Percentiles rank a stretch among this genome's conserved stretches.
Conservation (phyloP, 2,888 invertebrate species). For the Drosophila rellima region DNA sequence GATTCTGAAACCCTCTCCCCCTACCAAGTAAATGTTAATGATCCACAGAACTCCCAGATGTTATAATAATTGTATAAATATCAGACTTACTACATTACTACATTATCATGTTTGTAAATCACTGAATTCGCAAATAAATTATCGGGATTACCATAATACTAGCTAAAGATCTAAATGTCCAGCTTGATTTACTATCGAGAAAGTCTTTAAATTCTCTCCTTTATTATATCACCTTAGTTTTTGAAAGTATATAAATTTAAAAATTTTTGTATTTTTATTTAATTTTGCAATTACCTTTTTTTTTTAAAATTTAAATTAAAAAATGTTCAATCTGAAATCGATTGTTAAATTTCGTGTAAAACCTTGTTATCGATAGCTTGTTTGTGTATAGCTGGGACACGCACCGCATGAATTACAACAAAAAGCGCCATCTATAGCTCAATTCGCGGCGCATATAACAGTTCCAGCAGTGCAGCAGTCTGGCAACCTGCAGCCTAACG, state of each 20-base stretch:
- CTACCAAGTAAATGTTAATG: neutral
- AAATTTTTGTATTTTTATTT: too few relatives aligned
- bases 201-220: too few relatives aligned
- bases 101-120: neutral
- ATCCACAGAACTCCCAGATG: neutral
- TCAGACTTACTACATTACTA: neutral
- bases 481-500: constrained; percentile 36
- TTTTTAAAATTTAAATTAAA: too few relatives aligned
- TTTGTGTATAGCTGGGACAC: neutral
- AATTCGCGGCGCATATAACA: constrained; percentile 30
- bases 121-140: neutral
- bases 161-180: neutral
- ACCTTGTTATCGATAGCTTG: neutral
- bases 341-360: neutral
- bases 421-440: constrained; percentile 34
- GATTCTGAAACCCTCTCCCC: neutral
- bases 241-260: too few relatives aligned
- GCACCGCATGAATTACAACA: neutral
- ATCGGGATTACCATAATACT: neutral
- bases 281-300: too few relatives aligned
- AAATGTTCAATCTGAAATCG: neutral
- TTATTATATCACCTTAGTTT: too few relatives aligned
- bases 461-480: neutral
- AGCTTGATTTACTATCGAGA: neutral
- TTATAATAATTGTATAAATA: neutral